These are phyloP conservation scores for Haliclona indistincta DNA, from an alignment of 37 sponge, comb jelly and placozoan genomes.

Conservation along the genomic window DNA sequence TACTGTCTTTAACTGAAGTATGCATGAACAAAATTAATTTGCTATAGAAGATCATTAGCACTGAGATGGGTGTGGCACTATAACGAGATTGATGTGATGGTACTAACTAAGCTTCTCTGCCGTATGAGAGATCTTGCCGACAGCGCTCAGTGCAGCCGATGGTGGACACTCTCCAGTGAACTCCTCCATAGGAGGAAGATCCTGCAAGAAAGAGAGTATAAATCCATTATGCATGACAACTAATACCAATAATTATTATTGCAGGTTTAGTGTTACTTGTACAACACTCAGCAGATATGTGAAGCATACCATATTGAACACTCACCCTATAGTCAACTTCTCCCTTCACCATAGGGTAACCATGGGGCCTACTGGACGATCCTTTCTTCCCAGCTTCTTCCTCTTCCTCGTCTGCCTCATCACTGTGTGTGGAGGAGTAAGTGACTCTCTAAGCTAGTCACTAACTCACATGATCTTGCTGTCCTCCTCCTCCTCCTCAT, in stretches of 20 bases:
- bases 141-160: neutral
- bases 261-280: too few relatives aligned
- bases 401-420: conserved; percentile 15
- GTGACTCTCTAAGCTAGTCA: neutral
- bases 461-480: neutral
- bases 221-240: neutral
- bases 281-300: neutral
- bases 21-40: neutral
- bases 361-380: too few relatives aligned
- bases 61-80: neutral
- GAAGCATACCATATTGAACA: neutral
- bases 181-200: conserved; percentile 16
- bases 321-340: conserved; percentile 23
- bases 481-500: neutral
- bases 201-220: conserved; percentile 1
- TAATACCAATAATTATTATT: too few relatives aligned
- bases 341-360: conserved; percentile 9
- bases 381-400: neutral
- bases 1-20: neutral
- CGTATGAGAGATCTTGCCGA: conserved; percentile 29
- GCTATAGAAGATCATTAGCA: neutral
- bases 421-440: neutral
- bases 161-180: conserved; percentile 14
- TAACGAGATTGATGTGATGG: neutral
- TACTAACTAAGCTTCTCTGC: conserved; percentile 40